These are phyloP conservation scores for Busseola fusca DNA, from an alignment of 2,888 invertebrate genomes.

Conservation along the genomic window DNA sequence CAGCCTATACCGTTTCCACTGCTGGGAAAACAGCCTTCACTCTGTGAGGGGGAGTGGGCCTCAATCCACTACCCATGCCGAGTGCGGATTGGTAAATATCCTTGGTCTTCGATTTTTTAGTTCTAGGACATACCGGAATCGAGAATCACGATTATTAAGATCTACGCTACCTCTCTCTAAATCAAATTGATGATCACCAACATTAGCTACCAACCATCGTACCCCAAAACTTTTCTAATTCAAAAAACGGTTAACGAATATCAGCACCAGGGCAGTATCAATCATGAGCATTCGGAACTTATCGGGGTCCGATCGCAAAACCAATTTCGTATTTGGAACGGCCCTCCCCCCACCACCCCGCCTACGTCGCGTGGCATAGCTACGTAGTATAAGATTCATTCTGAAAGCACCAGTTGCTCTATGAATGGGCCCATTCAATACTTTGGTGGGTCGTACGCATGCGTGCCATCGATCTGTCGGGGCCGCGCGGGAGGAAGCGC, in stretches of 20 bases:
- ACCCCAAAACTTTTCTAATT: conserved; percentile 52
- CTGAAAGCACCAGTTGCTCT: conserved; percentile 82
- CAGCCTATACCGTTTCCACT: too few species aligned
- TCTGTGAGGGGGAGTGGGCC: too few species aligned
- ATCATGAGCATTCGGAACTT: conserved; percentile 50
- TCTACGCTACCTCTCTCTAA: not conserved
- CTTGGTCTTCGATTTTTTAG: too few species aligned
- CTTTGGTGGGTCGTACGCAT: conserved; percentile 69
- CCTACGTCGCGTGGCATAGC: conserved; percentile 60
- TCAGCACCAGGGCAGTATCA: conserved; percentile 44
- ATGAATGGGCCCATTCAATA: conserved; percentile 85
- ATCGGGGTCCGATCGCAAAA: conserved; percentile 54
- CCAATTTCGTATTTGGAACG: conserved; percentile 56
- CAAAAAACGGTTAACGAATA: conserved; percentile 58
- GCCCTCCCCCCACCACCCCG: conserved; percentile 38
- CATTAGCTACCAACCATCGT: not conserved
- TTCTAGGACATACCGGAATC: too few species aligned
- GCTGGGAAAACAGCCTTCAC: too few species aligned
- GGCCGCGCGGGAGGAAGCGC: conserved; percentile 60
- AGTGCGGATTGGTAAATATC: too few species aligned
- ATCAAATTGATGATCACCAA: conserved; percentile 8
- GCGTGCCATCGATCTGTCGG: conserved; percentile 77
- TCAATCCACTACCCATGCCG: too few species aligned
- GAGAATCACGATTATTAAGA: not conserved
- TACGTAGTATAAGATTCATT: conserved; percentile 73